Conservation (phyloP, 1,140 invertebrate genomes). For the Bemisia tabaci region DNA sequence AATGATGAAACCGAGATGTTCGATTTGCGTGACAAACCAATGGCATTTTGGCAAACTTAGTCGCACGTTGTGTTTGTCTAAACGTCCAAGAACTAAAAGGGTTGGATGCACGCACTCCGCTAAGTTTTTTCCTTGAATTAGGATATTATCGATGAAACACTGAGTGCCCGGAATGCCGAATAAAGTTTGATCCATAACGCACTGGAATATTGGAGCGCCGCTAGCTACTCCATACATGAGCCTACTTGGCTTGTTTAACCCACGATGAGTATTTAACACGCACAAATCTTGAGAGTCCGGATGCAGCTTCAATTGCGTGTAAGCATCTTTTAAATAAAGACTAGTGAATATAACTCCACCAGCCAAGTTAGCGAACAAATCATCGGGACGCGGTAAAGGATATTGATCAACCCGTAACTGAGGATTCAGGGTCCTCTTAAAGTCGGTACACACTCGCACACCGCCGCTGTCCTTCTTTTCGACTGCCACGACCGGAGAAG, state of each 20-base stretch:
- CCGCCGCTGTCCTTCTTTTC: constrained; percentile 30
- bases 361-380: constrained; percentile 26
- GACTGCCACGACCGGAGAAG: constrained; percentile 32
- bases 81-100: not conserved
- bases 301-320: constrained; percentile 25
- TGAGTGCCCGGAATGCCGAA: not conserved
- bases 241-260: not conserved
- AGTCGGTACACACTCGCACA: constrained; percentile 34
- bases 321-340: constrained; percentile 29
- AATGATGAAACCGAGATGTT: not conserved
- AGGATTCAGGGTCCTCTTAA: constrained; percentile 30
- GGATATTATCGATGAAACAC: not conserved
- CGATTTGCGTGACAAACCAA: not conserved
- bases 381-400: constrained; percentile 25
- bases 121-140: not conserved
- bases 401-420: constrained; percentile 25
- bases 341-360: constrained; percentile 25
- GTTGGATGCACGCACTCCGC: not conserved
- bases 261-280: not conserved
- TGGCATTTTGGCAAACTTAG: not conserved
- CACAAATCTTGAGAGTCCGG: not conserved
- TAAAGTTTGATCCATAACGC: not conserved
- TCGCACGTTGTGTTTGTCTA: not conserved
- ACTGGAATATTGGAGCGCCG: not conserved
- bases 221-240: not conserved